Evolutionary conservation across 1,140 invertebrate genomes (phyloP), one percentile per base, ranked within the genome.

Genomic region (Aphelinus atriplicis): DNA sequence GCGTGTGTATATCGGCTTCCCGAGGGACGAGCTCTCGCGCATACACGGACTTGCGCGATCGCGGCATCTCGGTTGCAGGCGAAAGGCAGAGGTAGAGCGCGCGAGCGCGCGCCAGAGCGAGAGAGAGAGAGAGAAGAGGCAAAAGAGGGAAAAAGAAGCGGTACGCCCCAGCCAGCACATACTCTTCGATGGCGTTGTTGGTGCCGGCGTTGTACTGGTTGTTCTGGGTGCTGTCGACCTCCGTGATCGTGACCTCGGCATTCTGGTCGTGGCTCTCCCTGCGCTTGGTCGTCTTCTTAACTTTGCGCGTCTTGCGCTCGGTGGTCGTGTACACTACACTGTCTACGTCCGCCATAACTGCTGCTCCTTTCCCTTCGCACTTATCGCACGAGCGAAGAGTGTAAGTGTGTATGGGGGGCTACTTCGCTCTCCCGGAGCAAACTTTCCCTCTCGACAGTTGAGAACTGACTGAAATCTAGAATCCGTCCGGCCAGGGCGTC

Each of bases 281-380:
- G 84, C 93, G 91, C 85, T 93, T 91, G 83, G 94, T 94, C 75
- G 92, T 93, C 89, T 95, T 96, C 90, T 95, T 95, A 89, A 95
- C 93, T 91, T 95, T 95, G 88, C 94, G 93, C 85, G 94, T 93
- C 89, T 95, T 95, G 86, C 93, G 92, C 90, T 95, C 93, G 82
- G 93, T 93, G 82, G 93, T 93, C 82, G 93, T 92, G 86, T 91
- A 94, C 89, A 94, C 93, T 90, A 94, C 93, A 90, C 92, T 91
- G 88, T 95, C 94, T 84, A 95, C 94, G 90, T 95, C 94, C 86
- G 94, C 94, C 94, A 96, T 95, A 67, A 71, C 60, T 68, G 51
- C 51, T 53, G 9, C 51, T 53, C 51, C 9, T 53, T 53, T 53
- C 9, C 51, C 51, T 53, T 53, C 51, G 51, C 51, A 6, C 51